Base-by-base conservation (phyloP, 2,113 vertebrate genomes). In the Psittacula cyanocephala region DNA sequence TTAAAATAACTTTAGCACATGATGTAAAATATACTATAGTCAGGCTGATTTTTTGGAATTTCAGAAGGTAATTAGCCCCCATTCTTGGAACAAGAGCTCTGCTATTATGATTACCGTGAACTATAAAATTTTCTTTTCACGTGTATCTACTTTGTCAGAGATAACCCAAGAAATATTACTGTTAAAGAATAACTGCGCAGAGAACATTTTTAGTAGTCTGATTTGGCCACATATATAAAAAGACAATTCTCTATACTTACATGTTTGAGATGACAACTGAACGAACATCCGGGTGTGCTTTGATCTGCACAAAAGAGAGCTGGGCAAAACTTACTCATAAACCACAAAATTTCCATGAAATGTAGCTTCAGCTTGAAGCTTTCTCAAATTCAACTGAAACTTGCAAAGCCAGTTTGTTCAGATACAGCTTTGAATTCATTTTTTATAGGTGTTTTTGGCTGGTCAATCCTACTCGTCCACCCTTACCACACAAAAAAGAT, bases 21-120 rank as follows among this genome's bases (percentile, higher is more conserved):
- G 93, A 97, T 97, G 94, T 95, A 97, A 97, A 97, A 97, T 95
- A 97, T 93, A 96, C 92, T 97, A 83, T 91, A 98, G 96, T 97
- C 95, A 97, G 81, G 95, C 92, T 97, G 85, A 96, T 81, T 96
- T 97, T 97, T 97, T 97, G 70, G 91, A 97, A 96, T 98, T 97
- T 97, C 91, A 96, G 95, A 97, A 97, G 95, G 93, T 96, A 98
- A 97, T 96, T 97, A 98, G 89, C 86, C 75, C 89, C 91, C 87
- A 52, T 96, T 95, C 86, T 93, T 93, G 72, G 68, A 95, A 96
- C 78, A 94, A 94, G 86, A 96, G 76, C 70, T 72, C 78, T 96
- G 94, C 72, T 93, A 97, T 97, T 97, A 95, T 95, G 96, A 96
- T 96, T 96, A 88, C 59, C 76, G 53, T 76, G 86, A 97, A 92